phyloP scores from a whole-genome alignment of 1,140 invertebrate genomes.

The Papilio helenus region DNA sequence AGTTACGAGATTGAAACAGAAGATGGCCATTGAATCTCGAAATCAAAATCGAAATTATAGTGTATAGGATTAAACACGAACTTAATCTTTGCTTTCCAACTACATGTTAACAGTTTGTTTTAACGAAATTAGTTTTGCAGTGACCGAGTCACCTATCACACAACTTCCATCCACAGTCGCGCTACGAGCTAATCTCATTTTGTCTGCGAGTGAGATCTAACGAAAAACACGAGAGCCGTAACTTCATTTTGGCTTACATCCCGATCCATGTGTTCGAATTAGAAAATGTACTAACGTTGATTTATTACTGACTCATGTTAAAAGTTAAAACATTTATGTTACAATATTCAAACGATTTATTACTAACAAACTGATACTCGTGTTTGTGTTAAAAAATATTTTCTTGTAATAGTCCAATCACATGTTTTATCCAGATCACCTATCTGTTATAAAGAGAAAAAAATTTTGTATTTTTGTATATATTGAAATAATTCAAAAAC shows the following conservation, averaged over 20 bases:
- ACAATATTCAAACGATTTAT: not conserved
- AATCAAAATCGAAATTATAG: no score
- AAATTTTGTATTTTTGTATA: no score
- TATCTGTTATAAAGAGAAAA: no score
- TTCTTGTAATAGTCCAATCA: no score
- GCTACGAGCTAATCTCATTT: conserved; percentile 7
- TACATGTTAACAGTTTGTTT: not conserved
- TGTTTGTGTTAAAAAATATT: no score
- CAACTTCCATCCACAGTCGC: conserved; percentile 8
- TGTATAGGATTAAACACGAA: not conserved
- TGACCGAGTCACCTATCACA: not conserved
- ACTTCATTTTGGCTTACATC: not conserved
- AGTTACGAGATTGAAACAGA: no score
- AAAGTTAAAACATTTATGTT: not conserved
- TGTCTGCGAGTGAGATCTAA: not conserved
- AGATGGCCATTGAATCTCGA: not conserved
- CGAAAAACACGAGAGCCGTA: not conserved
- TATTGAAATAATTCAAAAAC: no score
- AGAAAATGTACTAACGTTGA: not conserved
- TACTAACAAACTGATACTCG: no score
- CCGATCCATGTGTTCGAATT: conserved; percentile 10
- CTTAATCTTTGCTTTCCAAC: not conserved
- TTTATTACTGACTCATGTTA: not conserved
- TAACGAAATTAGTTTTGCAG: not conserved
- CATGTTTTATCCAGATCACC: no score